Percentiles rank a stretch among this genome's conserved stretches.
These are phyloP conservation scores for Speoplatyrhinus poulsoni DNA, from an alignment of 2,113 vertebrate species.

Conservation along the genomic window DNA sequence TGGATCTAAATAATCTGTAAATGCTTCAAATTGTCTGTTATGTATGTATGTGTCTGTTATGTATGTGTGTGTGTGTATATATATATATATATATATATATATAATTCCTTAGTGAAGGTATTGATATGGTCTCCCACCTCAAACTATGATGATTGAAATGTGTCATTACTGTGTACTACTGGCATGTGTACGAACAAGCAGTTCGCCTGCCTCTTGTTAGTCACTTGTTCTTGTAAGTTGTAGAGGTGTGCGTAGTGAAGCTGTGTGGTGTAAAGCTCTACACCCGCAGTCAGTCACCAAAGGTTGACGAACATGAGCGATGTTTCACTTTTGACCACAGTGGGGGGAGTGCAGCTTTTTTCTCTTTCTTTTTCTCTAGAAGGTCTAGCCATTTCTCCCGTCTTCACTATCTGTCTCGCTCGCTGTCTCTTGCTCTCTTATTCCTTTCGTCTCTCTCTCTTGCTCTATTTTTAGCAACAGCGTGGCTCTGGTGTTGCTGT, in stretches of 20 bases:
- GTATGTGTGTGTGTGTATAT: conserved; percentile 12
- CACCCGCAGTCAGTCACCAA: conserved; percentile 19
- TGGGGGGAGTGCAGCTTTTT: conserved; percentile 29
- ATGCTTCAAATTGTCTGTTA: conserved; percentile 65
- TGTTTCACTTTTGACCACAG: conserved; percentile 47
- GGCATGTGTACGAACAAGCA: neutral
- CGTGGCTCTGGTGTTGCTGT: conserved; percentile 65
- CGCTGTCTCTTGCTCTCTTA: conserved; percentile 1
- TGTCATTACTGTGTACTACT: neutral
- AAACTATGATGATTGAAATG: neutral
- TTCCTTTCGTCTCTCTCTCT: conserved; percentile 26
- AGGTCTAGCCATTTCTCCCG: conserved; percentile 16
- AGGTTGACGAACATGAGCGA: conserved; percentile 32
- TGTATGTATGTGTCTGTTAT: conserved; percentile 34
- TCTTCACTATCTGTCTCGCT: neutral
- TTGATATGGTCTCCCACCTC: conserved; percentile 9
- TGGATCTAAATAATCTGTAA: conserved; percentile 50
- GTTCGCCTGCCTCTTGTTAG: conserved; percentile 20
- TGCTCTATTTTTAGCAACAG: conserved; percentile 78
- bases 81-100: no score
- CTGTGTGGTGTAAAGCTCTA: conserved; percentile 32
- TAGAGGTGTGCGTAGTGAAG: conserved; percentile 33
- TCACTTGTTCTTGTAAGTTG: conserved; percentile 34
- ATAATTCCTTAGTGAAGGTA: conserved; percentile 27
- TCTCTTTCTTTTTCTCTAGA: conserved; percentile 22